Base-by-base conservation (phyloP, 2,888 invertebrate genomes). In the Drosophila falleni region DNA sequence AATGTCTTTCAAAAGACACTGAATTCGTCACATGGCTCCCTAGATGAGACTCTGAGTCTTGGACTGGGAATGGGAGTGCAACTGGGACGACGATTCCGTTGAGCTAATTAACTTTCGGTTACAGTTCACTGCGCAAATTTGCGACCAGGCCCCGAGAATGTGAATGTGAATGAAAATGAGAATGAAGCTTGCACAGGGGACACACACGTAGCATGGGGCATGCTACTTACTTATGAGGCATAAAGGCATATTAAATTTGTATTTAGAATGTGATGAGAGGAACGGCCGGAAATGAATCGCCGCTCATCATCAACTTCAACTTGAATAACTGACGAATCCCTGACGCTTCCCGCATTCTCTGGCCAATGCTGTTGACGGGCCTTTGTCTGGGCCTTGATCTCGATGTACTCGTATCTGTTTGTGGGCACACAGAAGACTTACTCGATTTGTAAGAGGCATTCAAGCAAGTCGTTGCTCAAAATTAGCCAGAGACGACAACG, bases 41-140 rank as follows among this genome's bases (percentile, higher is more conserved):
- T 73, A 70, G 68, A 53, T 53, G 59, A n/a, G 37, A 19, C 39
- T 55, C 37, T 51, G 23, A 23, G 23, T 11, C 8, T 54, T 16
- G 56, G 23, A 59, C 19, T 23, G 19, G 29, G 13, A 29, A 31
- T 51, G 51, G 10, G 19, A 54, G 16, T 71, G 74, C 70, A 70
- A 74, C 70, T 42, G 68, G 54, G 61, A 62, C 59, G 78, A 81
- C 69, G 68, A 79, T 80, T 82, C 80, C 72, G 82, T 80, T 59
- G 81, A 81, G 87, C 87, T 87, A 85, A 85, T 85, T 85, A 85
- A 85, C 83, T 87, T 81, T 85, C 86, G 86, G 85, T 85, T 81
- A 87, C 88, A 86, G 85, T 87, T 86, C 86, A 86, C 74, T 85
- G 86, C 74, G 84, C 79, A 70, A 85, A 85, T 67, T 81, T 75